phyloP scores from a whole-genome alignment of 2,888 invertebrate genomes.

The Sminthurides aquaticus region DNA sequence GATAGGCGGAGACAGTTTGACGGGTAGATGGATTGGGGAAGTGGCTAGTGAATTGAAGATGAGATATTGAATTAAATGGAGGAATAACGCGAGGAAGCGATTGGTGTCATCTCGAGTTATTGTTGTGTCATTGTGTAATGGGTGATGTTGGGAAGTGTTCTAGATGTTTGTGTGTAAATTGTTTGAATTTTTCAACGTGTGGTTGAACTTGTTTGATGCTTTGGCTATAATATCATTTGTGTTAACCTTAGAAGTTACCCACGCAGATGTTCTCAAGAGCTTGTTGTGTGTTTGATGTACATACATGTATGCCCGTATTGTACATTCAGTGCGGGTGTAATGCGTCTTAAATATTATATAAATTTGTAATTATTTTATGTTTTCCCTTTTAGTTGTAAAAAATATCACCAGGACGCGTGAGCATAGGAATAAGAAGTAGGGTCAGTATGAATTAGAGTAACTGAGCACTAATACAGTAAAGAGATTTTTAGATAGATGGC shows the following conservation, averaged over 20 bases:
- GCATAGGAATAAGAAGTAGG: too few relatives aligned
- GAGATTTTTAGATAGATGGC: too few relatives aligned
- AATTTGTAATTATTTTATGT: too few relatives aligned
- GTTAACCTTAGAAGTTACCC: not conserved
- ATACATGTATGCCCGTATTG: not conserved
- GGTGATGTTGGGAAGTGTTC: not conserved
- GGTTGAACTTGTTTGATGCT: not conserved
- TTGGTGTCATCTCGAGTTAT: constrained; percentile 4
- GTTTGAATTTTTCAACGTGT: not conserved
- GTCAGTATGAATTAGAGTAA: too few relatives aligned
- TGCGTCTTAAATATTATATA: too few relatives aligned
- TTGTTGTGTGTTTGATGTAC: constrained; percentile 2
- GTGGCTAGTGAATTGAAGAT: too few relatives aligned
- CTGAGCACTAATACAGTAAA: too few relatives aligned
- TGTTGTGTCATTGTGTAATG: constrained; percentile 2
- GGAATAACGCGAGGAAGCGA: not conserved
- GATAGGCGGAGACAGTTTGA: too few relatives aligned
- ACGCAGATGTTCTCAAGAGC: not conserved
- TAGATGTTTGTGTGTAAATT: not conserved
- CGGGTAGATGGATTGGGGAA: too few relatives aligned
- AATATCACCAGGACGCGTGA: too few relatives aligned
- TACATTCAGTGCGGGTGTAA: not conserved
- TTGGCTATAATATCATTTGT: not conserved
- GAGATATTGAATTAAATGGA: too few relatives aligned
- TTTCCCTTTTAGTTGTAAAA: too few relatives aligned